phyloP scores from a whole-genome alignment of 2,113 vertebrate genomes.

The Toxotes jaculatrix region DNA sequence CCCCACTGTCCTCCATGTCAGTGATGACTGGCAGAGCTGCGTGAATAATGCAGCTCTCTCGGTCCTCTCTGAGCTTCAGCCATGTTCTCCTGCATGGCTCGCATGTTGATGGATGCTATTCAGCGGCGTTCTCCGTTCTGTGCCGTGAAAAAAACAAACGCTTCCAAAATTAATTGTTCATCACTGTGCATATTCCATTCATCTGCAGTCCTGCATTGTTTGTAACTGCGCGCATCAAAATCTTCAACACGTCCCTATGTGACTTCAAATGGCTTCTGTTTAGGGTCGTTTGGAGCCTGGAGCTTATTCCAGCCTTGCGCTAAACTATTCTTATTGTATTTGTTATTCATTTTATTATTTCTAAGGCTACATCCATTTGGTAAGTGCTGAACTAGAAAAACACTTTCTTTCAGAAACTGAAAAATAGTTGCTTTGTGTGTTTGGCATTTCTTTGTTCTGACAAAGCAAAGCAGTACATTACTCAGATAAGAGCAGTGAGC shows the following conservation, averaged over 20 bases:
- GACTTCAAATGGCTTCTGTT: slow-evolving; percentile 28
- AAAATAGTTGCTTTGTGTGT: slow-evolving; percentile 4
- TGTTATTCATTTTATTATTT: slow-evolving; percentile 1
- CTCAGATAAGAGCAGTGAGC: background rate
- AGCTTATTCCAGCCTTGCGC: slow-evolving; percentile 1
- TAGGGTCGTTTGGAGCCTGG: background rate
- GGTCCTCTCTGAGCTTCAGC: slow-evolving; percentile 42
- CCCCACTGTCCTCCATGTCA: slow-evolving; percentile 66
- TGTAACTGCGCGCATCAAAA: slow-evolving; percentile 4
- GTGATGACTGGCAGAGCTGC: slow-evolving; percentile 56
- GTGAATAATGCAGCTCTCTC: slow-evolving; percentile 66
- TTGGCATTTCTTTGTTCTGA: slow-evolving; percentile 22
- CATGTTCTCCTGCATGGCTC: slow-evolving; percentile 35
- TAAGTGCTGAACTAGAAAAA: background rate
- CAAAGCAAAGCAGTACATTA: slow-evolving; percentile 30
- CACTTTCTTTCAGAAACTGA: background rate
- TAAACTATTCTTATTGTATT: slow-evolving; percentile 2
- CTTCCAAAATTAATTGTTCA: background rate
- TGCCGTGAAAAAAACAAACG: background rate
- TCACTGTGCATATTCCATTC: slow-evolving; percentile 9
- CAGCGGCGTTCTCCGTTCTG: background rate
- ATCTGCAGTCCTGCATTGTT: background rate
- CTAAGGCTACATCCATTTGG: background rate
- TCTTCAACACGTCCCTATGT: background rate
- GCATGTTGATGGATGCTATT: slow-evolving; percentile 51